These are phyloP conservation scores for Drosophila littoralis DNA, from an alignment of 1,140 invertebrate species.

Conservation along the genomic window DNA sequence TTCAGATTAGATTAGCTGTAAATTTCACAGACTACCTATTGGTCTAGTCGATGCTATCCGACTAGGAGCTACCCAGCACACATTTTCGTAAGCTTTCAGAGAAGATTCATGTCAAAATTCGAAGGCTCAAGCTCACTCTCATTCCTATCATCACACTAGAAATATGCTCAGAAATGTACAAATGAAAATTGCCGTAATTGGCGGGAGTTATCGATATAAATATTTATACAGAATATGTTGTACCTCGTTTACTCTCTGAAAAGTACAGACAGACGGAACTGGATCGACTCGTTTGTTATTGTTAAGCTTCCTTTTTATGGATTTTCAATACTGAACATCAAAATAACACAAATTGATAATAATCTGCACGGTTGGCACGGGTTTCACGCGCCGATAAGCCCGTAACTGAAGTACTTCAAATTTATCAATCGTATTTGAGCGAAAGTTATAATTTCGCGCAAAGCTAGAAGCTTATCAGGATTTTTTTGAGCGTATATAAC, in stretches of 20 bases:
- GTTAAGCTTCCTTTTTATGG: no score
- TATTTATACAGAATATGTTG: no score
- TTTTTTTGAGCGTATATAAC: conserved; percentile 15
- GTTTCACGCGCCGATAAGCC: background rate
- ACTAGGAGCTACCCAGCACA: background rate
- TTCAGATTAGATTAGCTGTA: background rate
- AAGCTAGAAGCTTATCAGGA: conserved; percentile 9
- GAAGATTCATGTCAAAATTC: background rate
- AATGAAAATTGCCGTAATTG: no score
- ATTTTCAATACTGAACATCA: background rate
- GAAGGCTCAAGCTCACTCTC: no score
- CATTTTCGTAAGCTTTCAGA: background rate
- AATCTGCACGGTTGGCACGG: background rate
- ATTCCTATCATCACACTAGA: no score
- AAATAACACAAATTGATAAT: background rate
- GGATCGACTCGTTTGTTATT: background rate
- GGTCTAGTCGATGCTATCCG: background rate
- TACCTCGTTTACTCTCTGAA: no score
- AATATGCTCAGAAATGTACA: no score
- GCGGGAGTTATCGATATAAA: no score
- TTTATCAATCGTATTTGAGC: background rate
- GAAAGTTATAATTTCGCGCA: background rate
- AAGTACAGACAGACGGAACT: no score
- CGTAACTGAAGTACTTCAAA: background rate
- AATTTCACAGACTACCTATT: background rate